Base-by-base conservation (phyloP, 2,113 vertebrate genomes). In the Ammodramus savannarum region DNA sequence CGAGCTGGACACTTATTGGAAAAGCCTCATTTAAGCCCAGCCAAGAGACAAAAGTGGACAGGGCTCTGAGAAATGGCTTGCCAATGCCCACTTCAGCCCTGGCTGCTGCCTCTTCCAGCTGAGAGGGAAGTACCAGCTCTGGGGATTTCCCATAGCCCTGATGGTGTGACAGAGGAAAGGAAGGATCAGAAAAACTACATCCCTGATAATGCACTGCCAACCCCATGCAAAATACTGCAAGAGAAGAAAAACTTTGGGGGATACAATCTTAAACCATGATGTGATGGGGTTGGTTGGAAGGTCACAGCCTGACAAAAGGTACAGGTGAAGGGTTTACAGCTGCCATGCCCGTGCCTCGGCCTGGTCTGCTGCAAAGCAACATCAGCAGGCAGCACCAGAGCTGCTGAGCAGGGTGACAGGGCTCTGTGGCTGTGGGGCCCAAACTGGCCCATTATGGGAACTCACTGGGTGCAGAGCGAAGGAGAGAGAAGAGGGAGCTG, bases 311-410 rank as follows among this genome's bases (percentile, higher is more conserved):
- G 68, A 46, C 15, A 71, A 66, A 89, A 46, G 3, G 9, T 17
- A 11, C 4, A 43, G 31, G 12, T 31, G 58, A 22, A 72, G n/a
- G 16, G 14, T 29, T 71, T 25, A 34, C 0, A 6, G 62, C 29
- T 85, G 65, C 34, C 12, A 6, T 38, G 29, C 51, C 55, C 3
- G 20, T 17, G 32, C 52, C 49, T 13, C 0, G 0, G 71, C 57
- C 2, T 6, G 5, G 13, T 39, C 58, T 57, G 23, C 36, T 32
- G 19, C 49, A 81, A 31, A 65, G 18, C 0, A 0, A 10, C 22
- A 23, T 31, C 26, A 65, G 17, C 0, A 0, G 0, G 0, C 0
- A 3, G 12, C 41, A 48, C 34, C 44, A 74, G 69, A 26, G 46
- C 32, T 0, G 2, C 20, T 36, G 65, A 48, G 46, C 17, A 34